These are phyloP conservation scores for Brienomyrus brachyistius DNA, from an alignment of 2,113 vertebrate species.

Conservation along the genomic window DNA sequence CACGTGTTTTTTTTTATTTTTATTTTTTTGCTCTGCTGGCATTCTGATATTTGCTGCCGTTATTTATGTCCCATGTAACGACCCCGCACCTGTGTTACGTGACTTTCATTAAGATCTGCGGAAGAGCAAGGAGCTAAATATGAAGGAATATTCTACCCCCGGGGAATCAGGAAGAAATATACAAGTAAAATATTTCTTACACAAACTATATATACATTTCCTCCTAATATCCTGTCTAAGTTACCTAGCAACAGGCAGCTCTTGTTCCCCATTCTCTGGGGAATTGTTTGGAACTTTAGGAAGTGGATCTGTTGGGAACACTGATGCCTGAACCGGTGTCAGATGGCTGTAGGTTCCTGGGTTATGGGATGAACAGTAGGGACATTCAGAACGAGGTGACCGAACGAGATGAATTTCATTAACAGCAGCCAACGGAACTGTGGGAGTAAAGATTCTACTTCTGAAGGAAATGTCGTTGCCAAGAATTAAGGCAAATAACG, in stretches of 20 bases:
- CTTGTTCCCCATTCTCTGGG: not conserved
- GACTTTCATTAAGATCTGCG: not conserved
- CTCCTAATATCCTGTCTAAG: not conserved
- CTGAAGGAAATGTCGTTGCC: not conserved
- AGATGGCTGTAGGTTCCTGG: not conserved
- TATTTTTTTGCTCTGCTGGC: not conserved
- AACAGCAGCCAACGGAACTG: not conserved
- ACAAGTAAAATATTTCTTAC: not conserved
- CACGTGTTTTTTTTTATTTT: not conserved
- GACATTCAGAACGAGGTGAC: not conserved
- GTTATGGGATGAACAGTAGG: not conserved
- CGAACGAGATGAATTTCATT: not conserved
- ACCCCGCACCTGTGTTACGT: not conserved
- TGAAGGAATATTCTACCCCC: not conserved
- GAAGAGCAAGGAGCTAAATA: too few relatives aligned
- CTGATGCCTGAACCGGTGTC: not conserved
- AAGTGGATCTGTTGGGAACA: not conserved
- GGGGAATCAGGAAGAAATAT: not conserved
- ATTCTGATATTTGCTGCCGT: not conserved
- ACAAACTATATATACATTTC: not conserved
- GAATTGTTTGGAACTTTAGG: not conserved
- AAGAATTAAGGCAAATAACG: not conserved
- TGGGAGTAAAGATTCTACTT: not conserved
- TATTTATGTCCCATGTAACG: not conserved
- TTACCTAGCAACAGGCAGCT: constrained; percentile 14